Evolutionary conservation across 1,140 invertebrate species (phyloP).

Genomic region (Brevipalpus yothersi): DNA sequence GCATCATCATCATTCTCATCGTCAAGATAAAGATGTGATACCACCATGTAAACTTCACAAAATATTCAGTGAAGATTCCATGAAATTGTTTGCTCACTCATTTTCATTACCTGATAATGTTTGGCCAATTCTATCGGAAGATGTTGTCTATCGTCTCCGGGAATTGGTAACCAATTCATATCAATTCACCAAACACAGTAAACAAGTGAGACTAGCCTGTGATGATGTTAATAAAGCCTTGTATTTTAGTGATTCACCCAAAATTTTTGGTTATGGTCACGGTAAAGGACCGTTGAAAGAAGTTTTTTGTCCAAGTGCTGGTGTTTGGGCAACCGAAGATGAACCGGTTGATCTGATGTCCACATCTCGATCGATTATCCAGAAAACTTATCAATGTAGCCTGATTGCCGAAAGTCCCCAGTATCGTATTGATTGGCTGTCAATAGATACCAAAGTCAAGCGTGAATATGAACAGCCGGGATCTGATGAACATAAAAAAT

Average conservation of each 20-base stretch:
- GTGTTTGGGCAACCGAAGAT: background rate
- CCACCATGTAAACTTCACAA: no score
- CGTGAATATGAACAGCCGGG: background rate
- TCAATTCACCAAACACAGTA: slow-evolving; percentile 8
- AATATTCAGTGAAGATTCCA: slow-evolving; percentile 14
- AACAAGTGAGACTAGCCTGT: background rate
- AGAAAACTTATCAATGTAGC: background rate
- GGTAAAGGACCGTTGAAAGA: background rate
- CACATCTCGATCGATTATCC: background rate
- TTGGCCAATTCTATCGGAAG: slow-evolving; percentile 16
- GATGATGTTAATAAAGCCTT: slow-evolving; percentile 6
- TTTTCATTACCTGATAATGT: slow-evolving; percentile 17
- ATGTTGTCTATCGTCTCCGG: slow-evolving; percentile 15
- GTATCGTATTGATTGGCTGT: background rate
- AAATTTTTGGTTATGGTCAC: slow-evolving; percentile 3
- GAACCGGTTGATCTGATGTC: background rate
- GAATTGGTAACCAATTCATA: slow-evolving; percentile 2
- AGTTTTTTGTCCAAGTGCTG: background rate
- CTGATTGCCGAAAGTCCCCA: background rate
- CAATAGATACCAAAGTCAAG: background rate
- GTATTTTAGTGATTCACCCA: slow-evolving; percentile 4
- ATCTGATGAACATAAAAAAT: background rate
- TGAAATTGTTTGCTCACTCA: slow-evolving; percentile 17
- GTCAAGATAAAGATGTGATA: background rate
- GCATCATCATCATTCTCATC: no score